phyloP scores from a whole-genome alignment of 2,888 invertebrate species.

The Tortrix viridana region DNA sequence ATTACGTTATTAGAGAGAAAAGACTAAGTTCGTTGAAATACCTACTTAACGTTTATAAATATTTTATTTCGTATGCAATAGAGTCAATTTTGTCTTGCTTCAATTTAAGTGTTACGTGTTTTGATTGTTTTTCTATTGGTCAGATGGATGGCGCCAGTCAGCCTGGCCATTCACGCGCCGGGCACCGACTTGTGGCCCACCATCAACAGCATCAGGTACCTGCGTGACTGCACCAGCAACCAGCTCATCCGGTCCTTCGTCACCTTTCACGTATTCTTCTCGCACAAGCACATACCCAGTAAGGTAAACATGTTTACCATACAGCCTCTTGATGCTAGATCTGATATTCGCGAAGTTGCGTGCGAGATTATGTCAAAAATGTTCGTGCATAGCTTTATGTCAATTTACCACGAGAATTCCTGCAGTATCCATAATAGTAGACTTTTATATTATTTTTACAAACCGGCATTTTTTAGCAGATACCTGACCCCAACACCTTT shows the following conservation, averaged over 20 bases:
- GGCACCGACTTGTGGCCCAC: slow-evolving; percentile 92
- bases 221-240: slow-evolving; percentile 89
- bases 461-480: slow-evolving; percentile 73
- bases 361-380: no score
- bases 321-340: no score
- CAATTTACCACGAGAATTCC: no score
- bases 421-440: background rate
- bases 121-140: background rate
- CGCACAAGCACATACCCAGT: slow-evolving; percentile 92
- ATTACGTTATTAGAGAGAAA: no score
- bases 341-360: no score
- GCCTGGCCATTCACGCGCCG: slow-evolving; percentile 94
- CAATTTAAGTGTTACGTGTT: background rate
- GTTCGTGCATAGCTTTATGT: no score
- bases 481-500: slow-evolving; percentile 87
- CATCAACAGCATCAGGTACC: slow-evolving; percentile 90
- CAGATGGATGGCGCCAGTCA: slow-evolving; percentile 94
- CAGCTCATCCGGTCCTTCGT: slow-evolving; percentile 90
- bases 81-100: no score
- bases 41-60: no score
- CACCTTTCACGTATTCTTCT: slow-evolving; percentile 95
- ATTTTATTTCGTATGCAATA: no score
- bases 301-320: slow-evolving; percentile 56
- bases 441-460: background rate
- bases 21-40: no score